Evolutionary conservation across 2,797 vertebrate species (phyloP).

Genomic region (Chelonia mydas): DNA sequence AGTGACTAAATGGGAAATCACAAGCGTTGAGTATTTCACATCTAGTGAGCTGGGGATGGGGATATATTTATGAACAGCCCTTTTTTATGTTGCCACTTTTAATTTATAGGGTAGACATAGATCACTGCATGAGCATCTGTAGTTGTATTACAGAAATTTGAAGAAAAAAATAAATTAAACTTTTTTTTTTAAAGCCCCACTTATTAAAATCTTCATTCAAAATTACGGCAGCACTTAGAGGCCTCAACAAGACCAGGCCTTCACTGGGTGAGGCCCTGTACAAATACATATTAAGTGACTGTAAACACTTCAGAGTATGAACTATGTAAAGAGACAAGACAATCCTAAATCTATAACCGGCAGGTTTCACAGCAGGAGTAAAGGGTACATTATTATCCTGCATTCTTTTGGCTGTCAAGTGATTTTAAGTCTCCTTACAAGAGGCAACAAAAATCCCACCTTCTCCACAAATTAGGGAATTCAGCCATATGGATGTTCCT

Average conservation of each 20-base stretch:
- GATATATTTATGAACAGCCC: neutral
- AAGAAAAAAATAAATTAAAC: neutral
- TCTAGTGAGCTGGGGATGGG: neutral
- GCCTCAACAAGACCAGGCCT: neutral
- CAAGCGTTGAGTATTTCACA: neutral
- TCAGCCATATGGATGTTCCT: rapidly evolving
- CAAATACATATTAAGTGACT: neutral
- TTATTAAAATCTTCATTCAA: neutral
- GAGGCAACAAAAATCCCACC: neutral
- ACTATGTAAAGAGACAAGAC: neutral
- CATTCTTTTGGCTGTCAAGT: neutral
- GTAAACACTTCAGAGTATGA: neutral
- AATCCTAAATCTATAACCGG: slow-evolving; percentile 59
- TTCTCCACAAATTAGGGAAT: neutral
- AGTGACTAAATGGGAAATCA: neutral
- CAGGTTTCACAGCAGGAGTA: slow-evolving; percentile 57
- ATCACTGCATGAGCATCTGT: neutral
- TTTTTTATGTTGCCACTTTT: neutral
- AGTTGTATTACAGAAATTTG: neutral
- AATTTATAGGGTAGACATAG: rapidly evolving
- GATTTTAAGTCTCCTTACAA: slow-evolving; percentile 28
- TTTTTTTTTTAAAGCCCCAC: neutral
- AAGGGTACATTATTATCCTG: neutral
- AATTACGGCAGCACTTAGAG: neutral
- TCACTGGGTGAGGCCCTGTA: neutral